phyloP scores from a whole-genome alignment of 2,888 invertebrate genomes.

The Dione vanillae region DNA sequence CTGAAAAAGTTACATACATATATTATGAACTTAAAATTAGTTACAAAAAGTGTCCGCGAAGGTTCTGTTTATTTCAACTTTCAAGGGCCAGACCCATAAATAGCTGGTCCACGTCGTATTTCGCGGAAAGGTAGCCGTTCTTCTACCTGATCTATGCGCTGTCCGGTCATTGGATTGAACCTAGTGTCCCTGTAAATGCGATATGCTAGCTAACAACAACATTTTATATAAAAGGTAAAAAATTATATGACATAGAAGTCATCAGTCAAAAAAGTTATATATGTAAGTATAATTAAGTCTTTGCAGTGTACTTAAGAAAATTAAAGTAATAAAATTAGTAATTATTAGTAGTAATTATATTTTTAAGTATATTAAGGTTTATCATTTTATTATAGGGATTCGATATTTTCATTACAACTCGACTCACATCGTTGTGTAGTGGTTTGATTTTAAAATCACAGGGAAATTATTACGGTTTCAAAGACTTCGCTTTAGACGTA shows the following conservation, averaged over 20 bases:
- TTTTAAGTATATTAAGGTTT: no score
- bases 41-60: constrained; percentile 22
- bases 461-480: no score
- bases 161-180: constrained; percentile 54
- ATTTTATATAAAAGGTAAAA: no score
- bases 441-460: no score
- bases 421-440: no score
- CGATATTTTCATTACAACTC: no score
- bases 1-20: neutral
- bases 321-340: neutral
- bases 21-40: constrained; percentile 25
- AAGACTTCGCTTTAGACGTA: no score
- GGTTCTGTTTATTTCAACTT: constrained; percentile 49
- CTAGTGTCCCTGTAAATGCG: constrained; percentile 11
- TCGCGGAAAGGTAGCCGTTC: constrained; percentile 71
- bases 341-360: no score
- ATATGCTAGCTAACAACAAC: neutral
- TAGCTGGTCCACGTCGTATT: constrained; percentile 64
- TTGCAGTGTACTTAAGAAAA: neutral
- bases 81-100: constrained; percentile 64
- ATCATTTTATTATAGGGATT: no score
- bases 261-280: neutral
- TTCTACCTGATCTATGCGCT: constrained; percentile 72
- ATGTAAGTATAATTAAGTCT: neutral
- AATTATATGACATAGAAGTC: no score